Base-by-base conservation (phyloP, 2,113 vertebrate species). In the Irena cyanogastra region DNA sequence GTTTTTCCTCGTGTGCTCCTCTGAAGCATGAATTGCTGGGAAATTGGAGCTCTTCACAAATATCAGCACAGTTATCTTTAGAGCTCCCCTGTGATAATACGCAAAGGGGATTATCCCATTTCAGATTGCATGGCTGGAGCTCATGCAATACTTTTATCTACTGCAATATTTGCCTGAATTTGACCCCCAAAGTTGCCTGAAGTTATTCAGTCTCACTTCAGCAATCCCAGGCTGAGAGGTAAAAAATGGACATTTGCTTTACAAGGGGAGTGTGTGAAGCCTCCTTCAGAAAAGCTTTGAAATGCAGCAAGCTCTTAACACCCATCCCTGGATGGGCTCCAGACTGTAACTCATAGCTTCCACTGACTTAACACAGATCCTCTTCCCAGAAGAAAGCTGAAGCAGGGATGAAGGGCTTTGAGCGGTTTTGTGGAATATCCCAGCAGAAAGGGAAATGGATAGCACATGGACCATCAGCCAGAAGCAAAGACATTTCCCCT, bases 251-350 rank as follows among this genome's bases (percentile, higher is more conserved):
- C 45, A 14, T 24, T 71, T 64, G 49, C 20, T 80, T 88, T 53
- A 50, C 42, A 63, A 42, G 33, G 39, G 31, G 47, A 81, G 30
- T 7, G 16, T 2, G 0, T 44, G 83, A 74, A 77, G 24, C 33
- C 42, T 77, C 35, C 72, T 50, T 59, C 71, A 89, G 64, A 59
- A 90, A 80, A 68, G 28, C 50, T 83, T 57, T 66, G 68, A 87
- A 92, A 92, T 5, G 17, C 54, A 65, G n/a, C 1, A 1, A 96
- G 53, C 11, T 61, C 41, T 68, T 76, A 65, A 79, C 53, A 52
- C 19, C 23, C 6, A 0, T 16, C 31, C 21, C 75, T 80, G 66
- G 60, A 53, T 6, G 3, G 28, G 24, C 19, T 90, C 57, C 57
- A 64, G 35, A 27, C n/a, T 61, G 64, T 64, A 89, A 74, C 56